These are phyloP conservation scores for Phalangium opilio DNA, from an alignment of 2,888 invertebrate species.

Conservation along the genomic window DNA sequence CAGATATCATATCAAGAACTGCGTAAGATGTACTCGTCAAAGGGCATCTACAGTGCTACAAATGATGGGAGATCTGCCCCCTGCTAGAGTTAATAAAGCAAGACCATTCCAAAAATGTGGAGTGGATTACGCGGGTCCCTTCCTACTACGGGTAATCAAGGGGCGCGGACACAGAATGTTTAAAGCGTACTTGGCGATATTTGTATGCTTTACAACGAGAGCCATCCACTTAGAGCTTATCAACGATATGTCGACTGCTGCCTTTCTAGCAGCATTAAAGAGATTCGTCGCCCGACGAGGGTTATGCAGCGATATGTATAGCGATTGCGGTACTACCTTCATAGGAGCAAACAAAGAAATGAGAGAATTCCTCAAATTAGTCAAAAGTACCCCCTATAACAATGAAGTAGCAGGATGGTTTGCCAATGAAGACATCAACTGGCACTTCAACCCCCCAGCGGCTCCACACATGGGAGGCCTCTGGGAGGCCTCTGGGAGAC, in stretches of 20 bases:
- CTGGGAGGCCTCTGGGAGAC: slow-evolving; percentile 7
- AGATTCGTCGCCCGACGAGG: slow-evolving; percentile 7
- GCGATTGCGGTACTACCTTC: slow-evolving; percentile 19
- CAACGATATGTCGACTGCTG: slow-evolving; percentile 11
- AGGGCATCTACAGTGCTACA: background rate
- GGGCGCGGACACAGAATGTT: slow-evolving; percentile 1
- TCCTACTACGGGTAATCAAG: slow-evolving; percentile 1
- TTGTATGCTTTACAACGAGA: slow-evolving; percentile 11
- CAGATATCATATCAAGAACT: slow-evolving; percentile 3
- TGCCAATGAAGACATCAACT: slow-evolving; percentile 12
- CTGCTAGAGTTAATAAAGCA: background rate
- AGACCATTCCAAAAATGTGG: slow-evolving; percentile 1
- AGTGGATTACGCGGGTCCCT: slow-evolving; percentile 9
- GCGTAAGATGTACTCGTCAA: slow-evolving; percentile 2
- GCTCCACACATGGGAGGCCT: slow-evolving; percentile 14
- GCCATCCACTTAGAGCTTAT: slow-evolving; percentile 17
- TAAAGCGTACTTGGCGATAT: slow-evolving; percentile 11
- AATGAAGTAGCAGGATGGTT: slow-evolving; percentile 2
- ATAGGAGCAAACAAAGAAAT: slow-evolving; percentile 13
- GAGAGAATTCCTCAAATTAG: background rate
- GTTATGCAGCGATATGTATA: slow-evolving; percentile 1
- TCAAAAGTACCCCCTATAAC: background rate
- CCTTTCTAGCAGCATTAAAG: slow-evolving; percentile 14
- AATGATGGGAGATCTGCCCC: slow-evolving; percentile 8
- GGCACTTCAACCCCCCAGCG: slow-evolving; percentile 19